phyloP scores from a whole-genome alignment of 2,888 invertebrate species.

The Drosophila prostipennis region DNA sequence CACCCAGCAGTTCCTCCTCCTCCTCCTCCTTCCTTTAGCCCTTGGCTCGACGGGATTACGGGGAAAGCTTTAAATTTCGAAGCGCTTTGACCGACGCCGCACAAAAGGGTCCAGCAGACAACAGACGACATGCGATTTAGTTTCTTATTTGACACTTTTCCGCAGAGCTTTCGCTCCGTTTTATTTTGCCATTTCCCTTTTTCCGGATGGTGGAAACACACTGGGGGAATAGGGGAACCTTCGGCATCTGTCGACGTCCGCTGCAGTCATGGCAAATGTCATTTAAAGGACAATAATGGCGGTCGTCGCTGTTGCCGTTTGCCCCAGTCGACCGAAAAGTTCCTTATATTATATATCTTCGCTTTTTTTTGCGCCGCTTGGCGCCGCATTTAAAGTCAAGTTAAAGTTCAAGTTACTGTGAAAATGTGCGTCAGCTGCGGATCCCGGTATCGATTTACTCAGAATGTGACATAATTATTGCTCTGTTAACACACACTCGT shows the following conservation, averaged over 20 bases:
- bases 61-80: slow-evolving; percentile 60
- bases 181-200: slow-evolving; percentile 32
- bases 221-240: slow-evolving; percentile 6
- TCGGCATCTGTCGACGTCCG: slow-evolving; percentile 51
- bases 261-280: slow-evolving; percentile 72
- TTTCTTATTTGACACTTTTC: slow-evolving; percentile 78
- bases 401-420: slow-evolving; percentile 76
- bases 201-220: slow-evolving; percentile 2
- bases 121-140: slow-evolving; percentile 73
- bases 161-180: slow-evolving; percentile 42
- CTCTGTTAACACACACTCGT: slow-evolving; percentile 51
- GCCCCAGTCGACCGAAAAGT: slow-evolving; percentile 33
- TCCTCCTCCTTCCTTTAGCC: neutral
- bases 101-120: slow-evolving; percentile 58
- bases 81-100: slow-evolving; percentile 45
- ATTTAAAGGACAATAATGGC: slow-evolving; percentile 76
- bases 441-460: slow-evolving; percentile 60
- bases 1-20: neutral
- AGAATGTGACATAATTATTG: slow-evolving; percentile 74
- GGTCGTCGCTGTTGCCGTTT: slow-evolving; percentile 29
- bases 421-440: slow-evolving; percentile 58
- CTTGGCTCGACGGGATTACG: slow-evolving; percentile 3
- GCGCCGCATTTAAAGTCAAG: slow-evolving; percentile 66
- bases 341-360: slow-evolving; percentile 2
- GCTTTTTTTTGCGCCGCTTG: slow-evolving; percentile 1